Percentiles rank a stretch among this genome's conserved stretches.
These are phyloP conservation scores for Trididemnum nubilum DNA, from an alignment of 23 tunicate species.

Conservation along the genomic window DNA sequence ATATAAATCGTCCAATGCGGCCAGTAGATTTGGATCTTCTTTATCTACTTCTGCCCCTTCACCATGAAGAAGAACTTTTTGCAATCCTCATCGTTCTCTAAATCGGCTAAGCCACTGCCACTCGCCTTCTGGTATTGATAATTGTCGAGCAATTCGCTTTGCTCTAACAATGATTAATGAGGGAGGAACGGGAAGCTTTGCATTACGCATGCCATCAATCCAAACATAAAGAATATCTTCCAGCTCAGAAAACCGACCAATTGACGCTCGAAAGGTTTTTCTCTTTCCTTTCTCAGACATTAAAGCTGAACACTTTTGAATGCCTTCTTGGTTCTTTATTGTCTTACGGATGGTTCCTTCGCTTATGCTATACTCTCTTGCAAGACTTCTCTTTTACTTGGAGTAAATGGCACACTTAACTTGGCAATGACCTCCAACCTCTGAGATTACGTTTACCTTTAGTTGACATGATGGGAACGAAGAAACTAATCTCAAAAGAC, in stretches of 20 bases:
- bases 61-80: constrained; percentile 40
- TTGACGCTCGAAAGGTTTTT: constrained; percentile 32
- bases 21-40: no score
- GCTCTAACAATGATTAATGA: constrained; percentile 60
- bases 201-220: constrained; percentile 49
- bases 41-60: constrained; percentile 60
- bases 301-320: constrained; percentile 45
- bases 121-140: constrained; percentile 34
- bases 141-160: constrained; percentile 52
- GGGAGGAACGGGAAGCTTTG: constrained; percentile 47
- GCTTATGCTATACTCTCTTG: constrained; percentile 47
- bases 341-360: constrained; percentile 38
- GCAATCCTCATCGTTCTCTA: constrained; percentile 51
- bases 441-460: no score
- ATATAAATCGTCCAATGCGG: constrained; percentile 19
- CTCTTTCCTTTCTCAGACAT: no score
- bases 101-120: constrained; percentile 60
- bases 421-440: no score
- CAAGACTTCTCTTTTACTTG: constrained; percentile 43
- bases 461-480: neutral
- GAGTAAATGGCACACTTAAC: constrained; percentile 40
- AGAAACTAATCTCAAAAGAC: neutral
- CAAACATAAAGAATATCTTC: no score
- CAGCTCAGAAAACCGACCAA: constrained; percentile 52
- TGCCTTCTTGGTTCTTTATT: constrained; percentile 27